Evolutionary conservation across 2,888 invertebrate genomes (phyloP), one percentile per base, ranked within the genome.

Genomic region (Stenurella melanura): DNA sequence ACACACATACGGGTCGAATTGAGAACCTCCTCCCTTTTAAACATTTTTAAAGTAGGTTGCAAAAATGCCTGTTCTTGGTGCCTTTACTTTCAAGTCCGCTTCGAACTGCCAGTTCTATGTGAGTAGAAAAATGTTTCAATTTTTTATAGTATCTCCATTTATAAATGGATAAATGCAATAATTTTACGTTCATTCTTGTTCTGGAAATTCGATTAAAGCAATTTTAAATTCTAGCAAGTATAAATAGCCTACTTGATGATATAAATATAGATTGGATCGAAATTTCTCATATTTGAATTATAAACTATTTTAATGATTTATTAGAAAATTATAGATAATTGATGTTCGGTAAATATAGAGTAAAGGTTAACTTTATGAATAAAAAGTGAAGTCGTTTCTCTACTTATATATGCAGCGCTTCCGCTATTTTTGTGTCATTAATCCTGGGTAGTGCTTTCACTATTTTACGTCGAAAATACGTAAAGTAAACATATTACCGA

Each of bases 311-410:
- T 34, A 63, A 63, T 63, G 18, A 63, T n/a, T n/a, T n/a, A 34
- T n/a, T 34, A 34, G 3, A 30, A 34, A 63, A 63, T 63, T 63
- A 10, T 10, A n/a, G 61, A 34, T 63, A 63, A 63, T 34, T 63
- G 34, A 34, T 34, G 30, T 34, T 63, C 1, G 34, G n/a, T 17
- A 63, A 63, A 30, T 63, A 34, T 34, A 63, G n/a, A 30, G 17
- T 11, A 63, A 63, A 34, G 50, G 50, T 50, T n/a, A 50, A 42
- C 34, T 63, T 63, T 63, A 63, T 63, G 17, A 63, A 63, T 63
- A 63, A 30, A 34, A 17, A 34, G n/a, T 10, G 2, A 63, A n/a
- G 15, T 17, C 17, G n/a, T 15, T 17, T 34, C 11, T 30, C 10
- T n/a, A 63, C 30, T 63, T 63, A 63, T 50, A n/a, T 50, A 50